Evolutionary conservation across 1,140 invertebrate species (phyloP).

Genomic region (Drosophila pruinosa): DNA sequence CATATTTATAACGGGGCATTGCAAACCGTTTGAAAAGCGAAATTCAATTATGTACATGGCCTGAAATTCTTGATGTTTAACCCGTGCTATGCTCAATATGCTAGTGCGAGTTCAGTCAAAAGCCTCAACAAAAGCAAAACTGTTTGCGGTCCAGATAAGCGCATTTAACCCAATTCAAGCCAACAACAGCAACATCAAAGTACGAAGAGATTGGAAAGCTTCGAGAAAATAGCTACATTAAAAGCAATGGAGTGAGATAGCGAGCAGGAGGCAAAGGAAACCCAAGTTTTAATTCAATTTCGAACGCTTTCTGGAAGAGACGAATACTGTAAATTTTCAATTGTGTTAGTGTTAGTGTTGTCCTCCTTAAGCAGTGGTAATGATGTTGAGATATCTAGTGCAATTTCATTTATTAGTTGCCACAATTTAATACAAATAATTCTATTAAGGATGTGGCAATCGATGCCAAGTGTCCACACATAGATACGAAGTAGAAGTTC

Average conservation of each 20-base stretch:
- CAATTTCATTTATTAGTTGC: constrained; percentile 61
- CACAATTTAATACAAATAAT: constrained; percentile 77
- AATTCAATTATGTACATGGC: constrained; percentile 13
- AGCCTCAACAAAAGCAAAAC: constrained; percentile 22
- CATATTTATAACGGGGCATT: constrained; percentile 14
- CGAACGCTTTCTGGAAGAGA: constrained; percentile 35
- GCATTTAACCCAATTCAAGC: constrained; percentile 5
- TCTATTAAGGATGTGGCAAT: constrained; percentile 48
- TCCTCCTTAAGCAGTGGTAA: constrained; percentile 12
- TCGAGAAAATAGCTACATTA: constrained; percentile 28
- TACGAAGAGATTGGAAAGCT: neutral
- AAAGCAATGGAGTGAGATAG: neutral
- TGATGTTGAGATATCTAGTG: constrained; percentile 38
- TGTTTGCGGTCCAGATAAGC: constrained; percentile 69
- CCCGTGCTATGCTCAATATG: constrained; percentile 31
- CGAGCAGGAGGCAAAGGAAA: neutral
- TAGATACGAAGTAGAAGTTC: constrained; percentile 25
- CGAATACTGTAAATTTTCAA: constrained; percentile 60
- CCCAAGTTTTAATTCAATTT: constrained; percentile 73
- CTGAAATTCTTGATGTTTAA: constrained; percentile 15
- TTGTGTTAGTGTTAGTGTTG: constrained; percentile 55
- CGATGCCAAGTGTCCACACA: constrained; percentile 51
- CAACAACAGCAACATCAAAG: constrained; percentile 27
- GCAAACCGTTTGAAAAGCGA: neutral
- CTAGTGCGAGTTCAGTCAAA: neutral